Percentiles rank a stretch among this genome's conserved stretches.
Conservation (phyloP, 2,797 vertebrate species). For the Hapalemur alaotrensis region DNA sequence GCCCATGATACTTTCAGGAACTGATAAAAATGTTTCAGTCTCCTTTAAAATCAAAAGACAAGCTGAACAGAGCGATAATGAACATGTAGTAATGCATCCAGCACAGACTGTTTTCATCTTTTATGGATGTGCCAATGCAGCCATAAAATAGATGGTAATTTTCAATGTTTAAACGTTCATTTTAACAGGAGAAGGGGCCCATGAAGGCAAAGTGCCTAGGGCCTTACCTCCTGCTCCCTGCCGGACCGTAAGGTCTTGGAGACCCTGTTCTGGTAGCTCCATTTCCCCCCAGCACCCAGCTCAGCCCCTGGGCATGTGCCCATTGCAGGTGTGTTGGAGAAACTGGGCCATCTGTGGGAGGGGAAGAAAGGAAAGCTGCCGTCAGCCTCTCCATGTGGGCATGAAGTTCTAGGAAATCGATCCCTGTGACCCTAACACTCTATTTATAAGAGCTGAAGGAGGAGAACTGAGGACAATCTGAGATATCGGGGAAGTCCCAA, state of each 20-base stretch:
- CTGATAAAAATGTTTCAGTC: not conserved
- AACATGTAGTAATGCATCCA: not conserved
- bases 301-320: fast-evolving
- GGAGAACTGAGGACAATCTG: not conserved
- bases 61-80: not conserved
- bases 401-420: not conserved
- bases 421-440: not conserved
- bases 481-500: not conserved
- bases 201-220: not conserved
- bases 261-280: not conserved
- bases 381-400: not conserved
- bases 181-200: not conserved
- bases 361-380: not conserved
- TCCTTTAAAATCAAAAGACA: not conserved
- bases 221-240: fast-evolving
- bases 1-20: not conserved
- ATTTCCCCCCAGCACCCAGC: not conserved
- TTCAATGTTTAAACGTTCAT: not conserved
- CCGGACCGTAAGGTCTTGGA: fast-evolving
- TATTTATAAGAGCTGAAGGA: not conserved
- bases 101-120: not conserved
- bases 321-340: not conserved
- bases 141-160: not conserved
- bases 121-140: not conserved
- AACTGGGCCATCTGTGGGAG: fast-evolving